Percentiles rank a stretch among this genome's conserved stretches.
phyloP scores from a whole-genome alignment of 1,140 invertebrate species.

The Coelopa frigida region DNA sequence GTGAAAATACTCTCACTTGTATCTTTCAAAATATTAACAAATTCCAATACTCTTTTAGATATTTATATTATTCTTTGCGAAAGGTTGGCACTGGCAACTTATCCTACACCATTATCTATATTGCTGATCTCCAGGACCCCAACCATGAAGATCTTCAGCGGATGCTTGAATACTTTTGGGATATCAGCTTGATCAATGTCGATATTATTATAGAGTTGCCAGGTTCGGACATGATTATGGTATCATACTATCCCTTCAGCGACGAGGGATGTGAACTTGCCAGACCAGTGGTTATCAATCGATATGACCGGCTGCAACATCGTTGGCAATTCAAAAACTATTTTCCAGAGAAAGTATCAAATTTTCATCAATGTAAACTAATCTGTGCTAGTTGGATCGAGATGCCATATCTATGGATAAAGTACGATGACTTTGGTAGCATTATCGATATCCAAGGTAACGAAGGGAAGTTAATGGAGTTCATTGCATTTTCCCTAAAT shows the following conservation, averaged over 20 bases:
- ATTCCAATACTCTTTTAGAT: too few species aligned
- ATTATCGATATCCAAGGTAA: slow-evolving; percentile 21
- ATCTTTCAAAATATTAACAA: too few species aligned
- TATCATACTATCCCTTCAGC: slow-evolving; percentile 4
- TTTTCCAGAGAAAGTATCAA: slow-evolving; percentile 26
- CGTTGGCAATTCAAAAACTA: slow-evolving; percentile 1
- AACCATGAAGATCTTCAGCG: background rate
- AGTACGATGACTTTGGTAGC: background rate
- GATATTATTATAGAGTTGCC: background rate
- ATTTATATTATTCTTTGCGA: background rate
- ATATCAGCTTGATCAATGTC: background rate
- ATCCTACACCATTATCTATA: background rate
- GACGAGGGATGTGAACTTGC: background rate
- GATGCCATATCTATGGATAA: slow-evolving; percentile 29
- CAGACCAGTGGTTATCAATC: background rate
- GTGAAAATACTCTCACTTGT: too few species aligned
- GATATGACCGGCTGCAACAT: background rate
- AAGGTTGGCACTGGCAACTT: background rate
- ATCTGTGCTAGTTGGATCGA: slow-evolving; percentile 35
- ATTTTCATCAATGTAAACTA: slow-evolving; percentile 27
- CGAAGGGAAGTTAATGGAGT: slow-evolving; percentile 27
- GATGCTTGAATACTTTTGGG: background rate
- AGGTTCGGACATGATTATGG: background rate
- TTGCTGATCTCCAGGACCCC: background rate
- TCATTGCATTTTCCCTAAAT: slow-evolving; percentile 26